A percentile compares a stretch with the other conserved stretches of the same genome.
phyloP scores from a whole-genome alignment of 1,140 invertebrate genomes.

The Eueides isabella region DNA sequence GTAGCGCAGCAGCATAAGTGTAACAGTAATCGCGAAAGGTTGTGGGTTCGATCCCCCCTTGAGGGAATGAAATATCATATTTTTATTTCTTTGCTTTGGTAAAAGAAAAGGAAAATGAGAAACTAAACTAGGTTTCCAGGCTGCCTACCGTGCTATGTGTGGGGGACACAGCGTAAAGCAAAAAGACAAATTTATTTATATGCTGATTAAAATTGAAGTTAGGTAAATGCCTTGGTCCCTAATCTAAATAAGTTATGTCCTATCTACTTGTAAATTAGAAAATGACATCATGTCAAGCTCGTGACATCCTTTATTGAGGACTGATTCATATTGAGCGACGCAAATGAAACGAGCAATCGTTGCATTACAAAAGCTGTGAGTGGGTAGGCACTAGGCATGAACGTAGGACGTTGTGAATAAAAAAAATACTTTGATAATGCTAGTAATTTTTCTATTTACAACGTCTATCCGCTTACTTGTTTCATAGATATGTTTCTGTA shows the following conservation, averaged over 20 bases:
- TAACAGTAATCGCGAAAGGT: too few relatives aligned
- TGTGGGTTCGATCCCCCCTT: too few relatives aligned
- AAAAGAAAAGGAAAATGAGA: too few relatives aligned
- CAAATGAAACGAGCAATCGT: slow-evolving; percentile 12
- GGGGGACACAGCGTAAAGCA: too few relatives aligned
- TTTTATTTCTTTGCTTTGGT: too few relatives aligned
- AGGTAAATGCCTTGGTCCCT: background rate
- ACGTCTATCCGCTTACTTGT: background rate
- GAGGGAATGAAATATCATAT: too few relatives aligned
- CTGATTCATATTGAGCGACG: slow-evolving; percentile 12
- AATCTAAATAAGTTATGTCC: background rate
- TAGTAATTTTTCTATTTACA: too few relatives aligned
- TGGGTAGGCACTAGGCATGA: background rate
- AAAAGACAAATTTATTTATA: too few relatives aligned
- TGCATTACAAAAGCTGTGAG: background rate
- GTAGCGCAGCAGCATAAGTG: too few relatives aligned
- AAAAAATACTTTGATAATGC: background rate
- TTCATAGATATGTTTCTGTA: background rate
- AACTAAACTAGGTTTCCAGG: too few relatives aligned
- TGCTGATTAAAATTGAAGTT: too few relatives aligned
- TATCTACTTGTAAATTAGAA: slow-evolving; percentile 7
- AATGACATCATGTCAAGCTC: slow-evolving; percentile 8
- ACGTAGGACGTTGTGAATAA: background rate
- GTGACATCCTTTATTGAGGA: slow-evolving; percentile 11
- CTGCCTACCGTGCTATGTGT: too few relatives aligned